Evolutionary conservation across 2,113 vertebrate species (phyloP), one percentile per base, ranked within the genome.

Genomic region (Oreochromis aureus): DNA sequence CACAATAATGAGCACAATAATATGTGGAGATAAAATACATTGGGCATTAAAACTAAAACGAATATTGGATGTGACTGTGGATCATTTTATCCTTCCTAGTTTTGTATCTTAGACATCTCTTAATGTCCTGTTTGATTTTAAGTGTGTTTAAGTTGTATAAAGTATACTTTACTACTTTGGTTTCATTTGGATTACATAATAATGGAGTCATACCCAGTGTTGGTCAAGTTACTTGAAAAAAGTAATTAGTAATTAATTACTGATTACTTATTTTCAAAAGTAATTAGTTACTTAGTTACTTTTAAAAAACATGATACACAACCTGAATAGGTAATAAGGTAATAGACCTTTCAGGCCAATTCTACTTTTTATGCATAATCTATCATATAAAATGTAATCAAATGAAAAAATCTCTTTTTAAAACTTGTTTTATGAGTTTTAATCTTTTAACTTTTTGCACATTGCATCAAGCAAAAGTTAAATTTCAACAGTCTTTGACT

Each of bases 281-380:
- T 59, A 32, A 59, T 59, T 59, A 32, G 13, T 54, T 54, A n/a
- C 9, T 53, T 53, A 53, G 9, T 53, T 54, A 54, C 56, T 59
- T 59, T 59, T 30, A 16, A 59, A 32, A 32, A 32, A 32, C 3
- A 59, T 59, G 56, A 59, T 32, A 59, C 0, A 59, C 56, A 59
- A 59, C 56, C 27, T 32, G 56, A 18, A 59, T 18, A 16, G 56
- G 56, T 59, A 32, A 32, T 59, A 59, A 59, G 0, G 27, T 16
- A 16, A 32, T 0, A 59, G 13, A 59, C 13, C 56, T 59, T 59
- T 30, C 56, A 59, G 56, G 7, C 27, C 0, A 59, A 10, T 59
- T 59, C 3, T 59, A 32, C 15, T 32, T 59, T 59, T 59, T 59
- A 16, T 6, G 56, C 27, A 18, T 59, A 59, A 59, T 9, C 56